phyloP scores from a whole-genome alignment of 2,888 invertebrate genomes.

The Macropis europaea region DNA sequence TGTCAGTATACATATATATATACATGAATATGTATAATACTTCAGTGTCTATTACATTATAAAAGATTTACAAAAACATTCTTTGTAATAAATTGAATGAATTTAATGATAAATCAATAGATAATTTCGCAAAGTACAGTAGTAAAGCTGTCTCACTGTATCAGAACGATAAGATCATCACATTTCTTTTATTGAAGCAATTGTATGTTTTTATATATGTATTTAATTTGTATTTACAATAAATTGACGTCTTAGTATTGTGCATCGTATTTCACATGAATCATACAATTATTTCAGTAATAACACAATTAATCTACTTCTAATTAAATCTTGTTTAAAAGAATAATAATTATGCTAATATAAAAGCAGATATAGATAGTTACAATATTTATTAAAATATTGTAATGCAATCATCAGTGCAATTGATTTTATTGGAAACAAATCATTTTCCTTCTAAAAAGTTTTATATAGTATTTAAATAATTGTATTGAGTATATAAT shows the following conservation, averaged over 20 bases:
- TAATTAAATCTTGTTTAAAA: not conserved
- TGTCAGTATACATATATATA: slow-evolving; percentile 8
- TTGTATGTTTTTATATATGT: slow-evolving; percentile 10
- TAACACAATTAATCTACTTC: not conserved
- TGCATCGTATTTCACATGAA: not conserved
- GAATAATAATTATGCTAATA: not conserved
- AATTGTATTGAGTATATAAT: slow-evolving; percentile 3
- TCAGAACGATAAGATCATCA: not conserved
- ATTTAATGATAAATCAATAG: slow-evolving; percentile 7
- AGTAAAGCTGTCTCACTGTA: not conserved
- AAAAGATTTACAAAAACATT: slow-evolving; percentile 29
- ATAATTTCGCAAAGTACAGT: not conserved
- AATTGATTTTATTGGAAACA: not conserved
- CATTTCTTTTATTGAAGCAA: slow-evolving; percentile 11
- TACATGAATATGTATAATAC: slow-evolving; percentile 20
- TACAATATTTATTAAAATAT: not conserved
- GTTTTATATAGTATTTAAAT: not conserved
- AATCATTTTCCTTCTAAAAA: not conserved
- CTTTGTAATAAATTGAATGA: slow-evolving; percentile 14
- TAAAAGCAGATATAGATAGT: slow-evolving; percentile 8
- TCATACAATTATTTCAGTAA: not conserved
- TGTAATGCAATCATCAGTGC: not conserved
- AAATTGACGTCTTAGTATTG: slow-evolving; percentile 1
- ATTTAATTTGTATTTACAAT: slow-evolving; percentile 19
- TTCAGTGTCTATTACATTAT: slow-evolving; percentile 12